Percentiles rank a stretch among this genome's conserved stretches.
Evolutionary conservation across 2,888 invertebrate genomes (phyloP).

Genomic region (Eilema depressum): DNA sequence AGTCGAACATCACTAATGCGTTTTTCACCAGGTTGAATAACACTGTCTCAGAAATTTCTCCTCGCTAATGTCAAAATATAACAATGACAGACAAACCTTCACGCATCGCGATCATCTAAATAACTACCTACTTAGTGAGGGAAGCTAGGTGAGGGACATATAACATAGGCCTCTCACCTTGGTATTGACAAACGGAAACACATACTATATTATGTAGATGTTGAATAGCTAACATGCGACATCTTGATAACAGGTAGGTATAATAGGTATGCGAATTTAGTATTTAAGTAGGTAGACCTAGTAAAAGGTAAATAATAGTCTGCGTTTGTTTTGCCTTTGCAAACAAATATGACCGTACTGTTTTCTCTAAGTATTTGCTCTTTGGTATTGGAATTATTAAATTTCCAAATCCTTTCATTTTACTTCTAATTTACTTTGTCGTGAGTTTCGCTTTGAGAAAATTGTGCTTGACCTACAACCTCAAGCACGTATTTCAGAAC

Average conservation of each 20-base stretch:
- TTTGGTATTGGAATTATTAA: too few relatives aligned
- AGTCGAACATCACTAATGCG: too few relatives aligned
- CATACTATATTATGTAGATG: neutral
- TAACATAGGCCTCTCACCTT: neutral
- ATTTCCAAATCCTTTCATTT: neutral
- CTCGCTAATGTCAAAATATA: neutral
- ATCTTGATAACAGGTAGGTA: neutral
- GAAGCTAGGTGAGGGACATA: neutral
- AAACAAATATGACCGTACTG: too few relatives aligned
- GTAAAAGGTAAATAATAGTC: neutral
- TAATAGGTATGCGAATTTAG: neutral
- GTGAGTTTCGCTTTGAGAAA: neutral
- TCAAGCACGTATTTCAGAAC: too few relatives aligned
- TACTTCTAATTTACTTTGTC: neutral
- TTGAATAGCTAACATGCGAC: neutral
- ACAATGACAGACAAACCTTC: neutral
- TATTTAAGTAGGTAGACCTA: neutral
- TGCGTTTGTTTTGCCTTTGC: neutral
- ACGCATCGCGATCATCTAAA: neutral
- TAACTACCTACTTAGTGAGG: neutral
- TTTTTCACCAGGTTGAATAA: too few relatives aligned
- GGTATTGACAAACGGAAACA: constrained; percentile 1
- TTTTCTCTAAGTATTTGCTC: too few relatives aligned
- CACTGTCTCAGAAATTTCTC: neutral
- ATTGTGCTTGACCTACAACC: too few relatives aligned